phyloP scores from a whole-genome alignment of 1,140 invertebrate species.

The Pissodes strobi region DNA sequence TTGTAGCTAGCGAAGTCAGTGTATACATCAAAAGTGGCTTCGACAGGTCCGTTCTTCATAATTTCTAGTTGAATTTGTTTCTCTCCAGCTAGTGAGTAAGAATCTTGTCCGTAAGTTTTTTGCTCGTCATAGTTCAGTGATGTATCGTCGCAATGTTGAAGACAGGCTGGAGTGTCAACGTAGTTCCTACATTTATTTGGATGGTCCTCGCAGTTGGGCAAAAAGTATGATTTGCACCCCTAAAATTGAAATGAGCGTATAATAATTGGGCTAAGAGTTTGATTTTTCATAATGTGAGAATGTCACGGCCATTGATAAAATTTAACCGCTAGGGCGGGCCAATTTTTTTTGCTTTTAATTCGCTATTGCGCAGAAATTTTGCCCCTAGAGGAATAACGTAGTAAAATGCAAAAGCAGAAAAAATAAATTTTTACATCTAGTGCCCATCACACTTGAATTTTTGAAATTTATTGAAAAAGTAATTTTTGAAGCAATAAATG shows the following conservation, averaged over 20 bases:
- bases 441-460: no score
- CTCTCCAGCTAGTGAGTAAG: conserved; percentile 66
- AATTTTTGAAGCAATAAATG: no score
- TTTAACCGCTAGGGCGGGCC: no score
- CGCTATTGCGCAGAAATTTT: no score
- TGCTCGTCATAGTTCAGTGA: conserved; percentile 61
- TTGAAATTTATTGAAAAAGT: no score
- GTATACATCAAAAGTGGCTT: conserved; percentile 59
- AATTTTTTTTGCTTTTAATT: no score
- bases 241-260: conserved; percentile 39
- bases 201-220: conserved; percentile 70
- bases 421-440: no score
- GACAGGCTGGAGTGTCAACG: conserved; percentile 48
- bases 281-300: not conserved
- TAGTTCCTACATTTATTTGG: conserved; percentile 58
- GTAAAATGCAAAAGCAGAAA: no score
- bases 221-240: conserved; percentile 60
- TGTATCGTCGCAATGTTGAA: conserved; percentile 61
- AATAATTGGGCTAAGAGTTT: not conserved
- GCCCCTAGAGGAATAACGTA: no score
- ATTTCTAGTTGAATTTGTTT: conserved; percentile 40
- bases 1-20: conserved; percentile 70
- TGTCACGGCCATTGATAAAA: no score
- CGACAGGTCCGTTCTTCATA: conserved; percentile 35
- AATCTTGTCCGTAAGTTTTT: conserved; percentile 45